These are phyloP conservation scores for Bombus haemorrhoidalis DNA, from an alignment of 1,140 invertebrate genomes.

Conservation along the genomic window DNA sequence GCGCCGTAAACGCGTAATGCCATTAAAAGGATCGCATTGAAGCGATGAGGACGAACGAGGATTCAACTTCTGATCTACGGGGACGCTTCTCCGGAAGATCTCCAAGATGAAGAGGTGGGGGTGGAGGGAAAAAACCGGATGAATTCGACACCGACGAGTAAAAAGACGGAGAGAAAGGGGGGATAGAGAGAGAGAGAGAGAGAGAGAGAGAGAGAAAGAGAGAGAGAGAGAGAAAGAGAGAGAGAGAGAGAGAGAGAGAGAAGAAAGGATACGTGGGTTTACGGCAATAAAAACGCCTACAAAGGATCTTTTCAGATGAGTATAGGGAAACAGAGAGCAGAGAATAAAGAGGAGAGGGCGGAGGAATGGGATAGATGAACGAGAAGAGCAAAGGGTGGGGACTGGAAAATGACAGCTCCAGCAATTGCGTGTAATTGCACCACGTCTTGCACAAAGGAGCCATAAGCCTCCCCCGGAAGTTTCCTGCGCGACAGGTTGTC, in stretches of 20 bases:
- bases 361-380: conserved; percentile 14
- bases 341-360: conserved; percentile 12
- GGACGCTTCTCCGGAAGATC: not conserved
- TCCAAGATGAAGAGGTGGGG: conserved; percentile 12
- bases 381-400: not conserved
- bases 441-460: conserved; percentile 54
- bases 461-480: conserved; percentile 56
- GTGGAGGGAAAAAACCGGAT: conserved; percentile 20
- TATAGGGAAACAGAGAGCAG: conserved; percentile 31
- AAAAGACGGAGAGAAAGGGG: not conserved
- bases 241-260: not conserved
- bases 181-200: not conserved
- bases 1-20: conserved; percentile 62
- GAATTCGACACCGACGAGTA: conserved; percentile 51
- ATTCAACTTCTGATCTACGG: conserved; percentile 31
- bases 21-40: conserved; percentile 61
- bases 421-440: conserved; percentile 58
- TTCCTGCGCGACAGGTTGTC: conserved; percentile 53
- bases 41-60: conserved; percentile 8
- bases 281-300: conserved; percentile 55
- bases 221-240: not conserved
- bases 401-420: conserved; percentile 52
- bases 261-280: conserved; percentile 40
- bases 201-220: conserved; percentile 7
- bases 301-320: conserved; percentile 39